Conservation (phyloP, 2,113 vertebrate genomes). For the Marmota monax region DNA sequence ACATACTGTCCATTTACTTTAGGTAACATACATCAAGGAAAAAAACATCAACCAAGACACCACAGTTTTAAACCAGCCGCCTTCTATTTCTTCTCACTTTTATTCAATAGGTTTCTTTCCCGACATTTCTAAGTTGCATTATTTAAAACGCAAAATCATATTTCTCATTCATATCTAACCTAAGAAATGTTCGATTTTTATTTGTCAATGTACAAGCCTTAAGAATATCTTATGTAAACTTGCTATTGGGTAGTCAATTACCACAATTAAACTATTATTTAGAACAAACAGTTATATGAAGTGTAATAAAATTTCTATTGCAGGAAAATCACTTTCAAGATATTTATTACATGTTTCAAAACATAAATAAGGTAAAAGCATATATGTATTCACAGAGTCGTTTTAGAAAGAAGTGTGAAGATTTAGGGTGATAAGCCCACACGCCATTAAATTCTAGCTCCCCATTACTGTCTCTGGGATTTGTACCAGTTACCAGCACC, state of each 20-base stretch:
- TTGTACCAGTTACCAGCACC: background rate
- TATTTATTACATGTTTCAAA: background rate
- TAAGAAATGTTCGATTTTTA: background rate
- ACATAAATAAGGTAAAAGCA: background rate
- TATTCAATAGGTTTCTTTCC: constrained; percentile 8
- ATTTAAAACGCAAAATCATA: background rate
- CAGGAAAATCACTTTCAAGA: constrained; percentile 2
- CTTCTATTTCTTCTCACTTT: background rate
- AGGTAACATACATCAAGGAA: background rate
- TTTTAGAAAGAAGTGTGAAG: background rate
- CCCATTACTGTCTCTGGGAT: background rate
- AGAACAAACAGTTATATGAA: background rate
- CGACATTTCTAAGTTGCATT: background rate
- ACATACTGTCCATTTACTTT: background rate
- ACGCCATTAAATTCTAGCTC: background rate
- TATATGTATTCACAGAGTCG: background rate
- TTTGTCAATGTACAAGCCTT: background rate
- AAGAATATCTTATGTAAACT: background rate
- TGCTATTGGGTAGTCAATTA: background rate
- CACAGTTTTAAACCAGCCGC: background rate
- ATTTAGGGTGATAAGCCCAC: background rate
- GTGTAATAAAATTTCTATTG: background rate
- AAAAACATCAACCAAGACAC: background rate
- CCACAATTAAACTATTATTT: background rate
- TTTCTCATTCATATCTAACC: background rate